A percentile compares a stretch with the other conserved stretches of the same genome.
Evolutionary conservation across 2,113 vertebrate genomes (phyloP).

Genomic region (Hippotragus niger): DNA sequence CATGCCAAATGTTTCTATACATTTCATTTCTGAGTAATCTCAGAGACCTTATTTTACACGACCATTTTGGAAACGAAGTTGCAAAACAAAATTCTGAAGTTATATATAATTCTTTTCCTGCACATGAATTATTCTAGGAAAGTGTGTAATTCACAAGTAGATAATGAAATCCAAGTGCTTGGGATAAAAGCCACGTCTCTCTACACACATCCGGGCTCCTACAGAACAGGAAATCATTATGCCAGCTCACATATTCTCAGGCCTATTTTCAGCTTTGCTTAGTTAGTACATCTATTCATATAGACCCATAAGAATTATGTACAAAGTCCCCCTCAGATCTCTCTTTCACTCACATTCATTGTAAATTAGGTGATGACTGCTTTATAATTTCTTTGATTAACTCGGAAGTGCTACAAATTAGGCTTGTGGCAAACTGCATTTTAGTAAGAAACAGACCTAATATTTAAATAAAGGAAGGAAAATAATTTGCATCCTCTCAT

Average conservation of each 20-base stretch:
- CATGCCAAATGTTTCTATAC: not conserved
- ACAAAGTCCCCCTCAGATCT: not conserved
- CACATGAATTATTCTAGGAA: not conserved
- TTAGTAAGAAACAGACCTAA: not conserved
- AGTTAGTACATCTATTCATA: not conserved
- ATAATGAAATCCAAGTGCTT: not conserved
- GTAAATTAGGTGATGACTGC: not conserved
- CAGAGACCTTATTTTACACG: not conserved
- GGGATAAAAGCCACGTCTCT: not conserved
- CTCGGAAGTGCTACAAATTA: not conserved
- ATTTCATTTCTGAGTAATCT: not conserved
- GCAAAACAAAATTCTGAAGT: not conserved
- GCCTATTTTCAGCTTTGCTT: not conserved
- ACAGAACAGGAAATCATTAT: too few species aligned
- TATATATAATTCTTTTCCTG: not conserved
- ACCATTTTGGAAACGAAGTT: not conserved
- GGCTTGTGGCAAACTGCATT: not conserved
- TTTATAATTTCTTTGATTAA: slow-evolving; percentile 12
- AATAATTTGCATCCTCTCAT: not conserved
- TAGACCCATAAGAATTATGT: not conserved
- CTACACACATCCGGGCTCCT: accelerated
- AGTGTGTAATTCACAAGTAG: not conserved
- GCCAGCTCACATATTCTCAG: too few species aligned
- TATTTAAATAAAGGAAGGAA: not conserved
- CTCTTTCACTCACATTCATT: not conserved